Conservation (phyloP, 2,888 invertebrate species). For the Nymphalis urticae region DNA sequence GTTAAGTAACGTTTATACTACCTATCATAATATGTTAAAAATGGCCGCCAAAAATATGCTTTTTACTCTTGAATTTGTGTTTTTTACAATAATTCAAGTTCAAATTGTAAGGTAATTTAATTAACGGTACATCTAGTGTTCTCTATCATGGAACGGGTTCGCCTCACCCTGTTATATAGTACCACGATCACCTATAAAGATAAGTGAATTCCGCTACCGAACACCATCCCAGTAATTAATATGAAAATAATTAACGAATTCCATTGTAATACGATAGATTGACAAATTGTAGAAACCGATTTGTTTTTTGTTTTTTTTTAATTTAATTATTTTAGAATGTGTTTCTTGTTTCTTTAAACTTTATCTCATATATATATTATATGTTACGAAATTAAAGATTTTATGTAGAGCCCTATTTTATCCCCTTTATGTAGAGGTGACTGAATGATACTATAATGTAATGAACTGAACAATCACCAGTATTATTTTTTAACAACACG, state of each 20-base stretch:
- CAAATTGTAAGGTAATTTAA: neutral
- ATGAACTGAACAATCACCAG: too few species aligned
- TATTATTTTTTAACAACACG: too few species aligned
- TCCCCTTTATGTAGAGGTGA: too few species aligned
- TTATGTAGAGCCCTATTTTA: too few species aligned
- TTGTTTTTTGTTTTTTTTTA: neutral
- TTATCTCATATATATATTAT: neutral
- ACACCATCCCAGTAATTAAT: constrained; percentile 72
- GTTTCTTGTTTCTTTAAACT: too few species aligned
- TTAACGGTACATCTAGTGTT: constrained; percentile 20
- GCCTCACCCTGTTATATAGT: constrained; percentile 49
- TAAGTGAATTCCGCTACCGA: constrained; percentile 67
- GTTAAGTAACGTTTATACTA: too few species aligned
- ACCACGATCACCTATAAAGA: constrained; percentile 73
- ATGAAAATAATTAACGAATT: constrained; percentile 48
- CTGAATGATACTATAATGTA: too few species aligned
- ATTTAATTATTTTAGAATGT: too few species aligned
- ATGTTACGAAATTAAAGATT: neutral
- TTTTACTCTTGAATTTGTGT: too few species aligned
- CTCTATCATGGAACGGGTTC: constrained; percentile 14
- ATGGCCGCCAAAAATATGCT: too few species aligned
- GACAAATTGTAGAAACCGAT: constrained; percentile 1
- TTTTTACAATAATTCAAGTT: neutral
- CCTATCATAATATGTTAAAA: too few species aligned
- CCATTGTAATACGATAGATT: neutral